Base-by-base conservation (phyloP, 2,888 invertebrate species). In the Microchrysa polita region DNA sequence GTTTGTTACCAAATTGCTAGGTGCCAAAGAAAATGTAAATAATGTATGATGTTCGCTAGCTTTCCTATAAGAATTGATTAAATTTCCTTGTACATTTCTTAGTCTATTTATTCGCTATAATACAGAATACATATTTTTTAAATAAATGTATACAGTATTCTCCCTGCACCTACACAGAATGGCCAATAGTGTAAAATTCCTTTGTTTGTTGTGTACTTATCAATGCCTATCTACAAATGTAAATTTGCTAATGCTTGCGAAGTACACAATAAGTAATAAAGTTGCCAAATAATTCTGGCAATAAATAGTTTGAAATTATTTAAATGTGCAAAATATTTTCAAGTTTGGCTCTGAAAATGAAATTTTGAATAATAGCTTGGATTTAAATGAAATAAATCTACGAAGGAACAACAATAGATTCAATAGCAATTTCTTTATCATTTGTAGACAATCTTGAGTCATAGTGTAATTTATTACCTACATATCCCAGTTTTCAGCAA, bases 301-400 rank as follows among this genome's bases (percentile, higher is more conserved):
- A 48, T 48, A 48, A 48, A 48, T n/a, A 48, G 14, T 48, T 48
- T 48, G 5, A n/a, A 48, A 48, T 48, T 7, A 48, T 48, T 48
- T 48, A 48, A 48, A 48, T 48, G 10, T 48, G 48, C 48, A 48
- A 48, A 48, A 48, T 48, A 48, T 48, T 48, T 48, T n/a, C 27
- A 34, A 34, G 27, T 34, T 34, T 34, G 27, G 27, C 27, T 34
- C 27, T 34, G 27, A 34, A 34, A 34, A 2, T 34, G 27, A 34
- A 34, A 34, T 7, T 34, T 34, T 34, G 27, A 34, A 34, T 34
- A 34, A 34, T 34, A n/a, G 27, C 27, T 34, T 34, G 2, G 27
- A 34, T 34, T 34, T 34, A 34, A 34, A 34, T 34, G 27, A 34
- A 34, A 34, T 34, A 34, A 34, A 34, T 34, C 27, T 34, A 34